phyloP scores from a whole-genome alignment of 64 coral and sea anemone genomes.

The Orbicella faveolata region DNA sequence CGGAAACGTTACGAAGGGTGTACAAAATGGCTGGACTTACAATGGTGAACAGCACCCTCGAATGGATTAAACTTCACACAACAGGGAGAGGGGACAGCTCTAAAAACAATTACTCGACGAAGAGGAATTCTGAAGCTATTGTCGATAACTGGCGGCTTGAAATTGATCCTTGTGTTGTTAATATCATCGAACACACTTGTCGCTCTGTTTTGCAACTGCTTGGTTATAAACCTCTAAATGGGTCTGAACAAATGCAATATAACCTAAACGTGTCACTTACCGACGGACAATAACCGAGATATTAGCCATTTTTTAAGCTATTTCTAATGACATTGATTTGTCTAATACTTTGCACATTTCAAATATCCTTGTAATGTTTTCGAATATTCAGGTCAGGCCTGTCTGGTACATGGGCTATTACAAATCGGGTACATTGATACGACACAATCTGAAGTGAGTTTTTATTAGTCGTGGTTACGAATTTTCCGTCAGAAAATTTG shows the following conservation, averaged over 20 bases:
- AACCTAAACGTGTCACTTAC: neutral
- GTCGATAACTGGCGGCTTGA: constrained; percentile 20
- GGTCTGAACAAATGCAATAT: constrained; percentile 18
- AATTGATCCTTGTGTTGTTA: constrained; percentile 5
- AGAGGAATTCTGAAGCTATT: constrained; percentile 3
- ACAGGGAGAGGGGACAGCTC: neutral
- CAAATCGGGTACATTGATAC: no score
- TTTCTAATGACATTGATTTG: no score
- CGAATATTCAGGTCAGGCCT: no score
- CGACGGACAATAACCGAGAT: no score
- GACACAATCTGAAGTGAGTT: no score
- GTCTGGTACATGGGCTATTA: no score
- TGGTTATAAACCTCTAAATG: neutral
- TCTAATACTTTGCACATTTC: no score
- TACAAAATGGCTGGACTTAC: neutral
- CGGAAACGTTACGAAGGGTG: neutral
- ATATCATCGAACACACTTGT: constrained; percentile 12
- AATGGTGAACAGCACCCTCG: neutral
- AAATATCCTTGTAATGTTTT: no score
- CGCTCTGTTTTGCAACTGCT: neutral
- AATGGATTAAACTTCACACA: constrained; percentile 1
- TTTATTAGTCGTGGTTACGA: no score
- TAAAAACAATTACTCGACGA: neutral
- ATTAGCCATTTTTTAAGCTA: no score
- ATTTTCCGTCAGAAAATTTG: no score